Evolutionary conservation across 2,888 invertebrate genomes (phyloP), one percentile per base, ranked within the genome.

Genomic region (Microctonus hyperodae): DNA sequence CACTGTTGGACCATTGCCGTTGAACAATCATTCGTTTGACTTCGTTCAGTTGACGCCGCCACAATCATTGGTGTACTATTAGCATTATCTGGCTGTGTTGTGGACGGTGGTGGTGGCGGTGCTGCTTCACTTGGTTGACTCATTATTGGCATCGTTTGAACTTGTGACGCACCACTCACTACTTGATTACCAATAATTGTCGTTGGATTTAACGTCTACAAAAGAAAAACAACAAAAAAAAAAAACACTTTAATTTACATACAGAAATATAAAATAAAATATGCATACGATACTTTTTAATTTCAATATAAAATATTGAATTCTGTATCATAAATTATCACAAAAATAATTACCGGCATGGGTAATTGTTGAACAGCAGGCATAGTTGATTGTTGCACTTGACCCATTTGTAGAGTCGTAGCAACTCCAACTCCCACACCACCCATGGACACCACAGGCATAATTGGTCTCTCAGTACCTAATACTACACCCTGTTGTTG

Each of bases 391-490:
- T 77, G 80, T 51, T 77, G 79, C 0, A 81, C 76, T 68, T 80
- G 81, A 70, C 74, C 81, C 79, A 81, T 82, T 66, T 81, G 81
- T 56, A 81, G 75, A 0, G 80, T 72, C 22, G 81, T 77, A 31
- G 81, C 80, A n/a, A 81, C 79, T 1, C 78, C 78, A 25, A 80
- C 78, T n/a, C 81, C 80, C 50, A 81, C 81, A 25, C 79, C 77
- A 23, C 81, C 76, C 84, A 91, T 90, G 0, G 90, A 90, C 0
- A 90, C 90, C 0, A 90, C 90, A 0, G 91, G 90, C 86, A 91
- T 86, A 0, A 89, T 87, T 0, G 88, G 88, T 65, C 89, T 86
- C 51, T 87, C 87, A 22, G 85, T 85, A 20, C 79, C 73, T 28
- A 82, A 72, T n/a, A 83, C 81, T 11, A 82, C 81, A 6, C 80